Conservation (phyloP, 2,113 vertebrate species). For the Asarcornis scutulata region DNA sequence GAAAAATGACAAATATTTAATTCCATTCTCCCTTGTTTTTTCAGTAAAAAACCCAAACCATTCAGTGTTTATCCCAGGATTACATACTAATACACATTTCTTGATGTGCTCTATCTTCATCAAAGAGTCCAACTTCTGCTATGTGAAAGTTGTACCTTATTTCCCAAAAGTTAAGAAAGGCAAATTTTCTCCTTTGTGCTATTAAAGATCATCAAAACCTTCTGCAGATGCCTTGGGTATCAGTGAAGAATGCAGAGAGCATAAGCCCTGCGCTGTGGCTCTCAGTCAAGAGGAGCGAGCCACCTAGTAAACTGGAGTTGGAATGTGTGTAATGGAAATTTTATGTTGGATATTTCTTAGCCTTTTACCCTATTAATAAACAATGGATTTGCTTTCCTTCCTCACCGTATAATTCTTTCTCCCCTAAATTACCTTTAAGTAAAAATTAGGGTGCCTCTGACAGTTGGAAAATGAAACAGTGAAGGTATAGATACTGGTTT, state of each 20-base stretch:
- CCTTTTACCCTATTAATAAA: background rate
- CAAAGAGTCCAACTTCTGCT: slow-evolving; percentile 21
- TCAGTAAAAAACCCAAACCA: background rate
- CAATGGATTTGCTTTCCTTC: slow-evolving; percentile 6
- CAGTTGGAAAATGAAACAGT: background rate
- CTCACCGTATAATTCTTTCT: background rate
- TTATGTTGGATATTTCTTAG: background rate
- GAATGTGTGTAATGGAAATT: background rate
- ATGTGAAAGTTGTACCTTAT: background rate
- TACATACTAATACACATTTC: background rate
- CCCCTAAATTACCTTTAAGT: background rate
- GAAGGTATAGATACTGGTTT: background rate
- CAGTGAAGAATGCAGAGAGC: background rate
- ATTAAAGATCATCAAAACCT: slow-evolving; percentile 30
- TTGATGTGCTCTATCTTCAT: background rate
- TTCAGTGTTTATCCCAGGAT: background rate
- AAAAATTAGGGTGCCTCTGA: background rate
- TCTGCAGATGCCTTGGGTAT: background rate
- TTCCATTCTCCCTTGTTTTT: background rate
- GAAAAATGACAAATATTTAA: background rate
- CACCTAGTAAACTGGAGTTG: background rate
- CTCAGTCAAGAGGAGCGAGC: background rate
- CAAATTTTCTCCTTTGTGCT: background rate
- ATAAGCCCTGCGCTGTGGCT: background rate
- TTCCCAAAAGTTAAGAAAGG: slow-evolving; percentile 3